Conservation (phyloP, 2,113 vertebrate species). For the Dipodomys merriami region DNA sequence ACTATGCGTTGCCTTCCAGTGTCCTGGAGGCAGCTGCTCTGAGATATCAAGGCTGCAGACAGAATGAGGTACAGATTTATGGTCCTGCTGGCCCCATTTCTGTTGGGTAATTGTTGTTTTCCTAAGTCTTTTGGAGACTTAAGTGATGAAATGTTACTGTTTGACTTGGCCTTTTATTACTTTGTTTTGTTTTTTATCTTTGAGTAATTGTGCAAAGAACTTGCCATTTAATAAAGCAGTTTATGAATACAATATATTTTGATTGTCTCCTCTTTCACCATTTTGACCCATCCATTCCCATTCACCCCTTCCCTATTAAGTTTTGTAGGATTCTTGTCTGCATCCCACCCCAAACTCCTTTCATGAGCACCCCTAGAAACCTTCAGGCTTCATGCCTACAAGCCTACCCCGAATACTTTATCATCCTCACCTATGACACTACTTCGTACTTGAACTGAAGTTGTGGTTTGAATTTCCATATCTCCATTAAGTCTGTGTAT, state of each 20-base stretch:
- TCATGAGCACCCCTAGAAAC: no score
- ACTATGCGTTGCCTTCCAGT: fast-evolving
- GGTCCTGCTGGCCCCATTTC: not conserved
- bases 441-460: not conserved
- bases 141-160: not conserved
- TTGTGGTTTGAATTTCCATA: not conserved
- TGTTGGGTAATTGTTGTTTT: not conserved
- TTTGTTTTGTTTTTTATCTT: no score
- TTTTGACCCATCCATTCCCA: no score
- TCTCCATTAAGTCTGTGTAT: not conserved
- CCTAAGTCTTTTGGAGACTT: not conserved
- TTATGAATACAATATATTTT: no score
- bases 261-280: no score
- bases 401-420: not conserved
- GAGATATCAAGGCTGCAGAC: not conserved
- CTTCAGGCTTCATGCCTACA: not conserved
- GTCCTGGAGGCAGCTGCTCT: not conserved
- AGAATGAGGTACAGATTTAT: not conserved
- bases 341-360: no score
- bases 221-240: no score
- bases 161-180: not conserved
- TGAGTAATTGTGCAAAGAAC: no score
- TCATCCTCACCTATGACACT: not conserved
- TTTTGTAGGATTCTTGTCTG: no score
- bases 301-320: no score